Percentiles rank a stretch among this genome's conserved stretches.
Conservation (phyloP, 2,888 invertebrate genomes). For the Hermaeophaga mercurialis region DNA sequence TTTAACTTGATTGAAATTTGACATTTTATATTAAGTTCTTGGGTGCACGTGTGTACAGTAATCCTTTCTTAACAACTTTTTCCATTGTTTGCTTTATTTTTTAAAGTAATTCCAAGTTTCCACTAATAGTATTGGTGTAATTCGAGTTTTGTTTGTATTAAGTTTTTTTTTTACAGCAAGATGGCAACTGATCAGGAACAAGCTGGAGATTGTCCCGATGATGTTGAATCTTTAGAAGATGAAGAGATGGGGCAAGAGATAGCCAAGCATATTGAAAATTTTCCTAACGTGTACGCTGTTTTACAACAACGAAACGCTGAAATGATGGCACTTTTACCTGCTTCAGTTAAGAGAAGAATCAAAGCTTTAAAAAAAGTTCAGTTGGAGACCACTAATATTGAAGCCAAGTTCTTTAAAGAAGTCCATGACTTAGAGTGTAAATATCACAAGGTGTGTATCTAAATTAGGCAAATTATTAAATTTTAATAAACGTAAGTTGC, state of each 20-base stretch:
- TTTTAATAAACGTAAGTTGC: neutral
- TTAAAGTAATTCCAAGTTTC: neutral
- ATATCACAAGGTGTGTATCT: constrained; percentile 69
- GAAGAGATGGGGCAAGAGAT: constrained; percentile 57
- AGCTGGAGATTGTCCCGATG: constrained; percentile 68
- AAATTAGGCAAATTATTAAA: neutral
- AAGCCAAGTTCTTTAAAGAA: constrained; percentile 92
- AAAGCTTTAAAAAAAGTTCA: constrained; percentile 87
- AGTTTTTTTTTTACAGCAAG: constrained; percentile 43
- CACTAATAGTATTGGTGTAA: neutral
- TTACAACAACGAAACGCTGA: constrained; percentile 66
- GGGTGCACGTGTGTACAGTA: constrained; percentile 35
- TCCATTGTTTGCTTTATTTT: neutral
- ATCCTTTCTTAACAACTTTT: constrained; percentile 5
- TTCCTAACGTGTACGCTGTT: constrained; percentile 65
- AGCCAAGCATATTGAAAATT: constrained; percentile 50
- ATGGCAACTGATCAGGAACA: constrained; percentile 70
- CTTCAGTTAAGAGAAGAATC: constrained; percentile 78
- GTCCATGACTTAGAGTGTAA: constrained; percentile 92
- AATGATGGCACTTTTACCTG: constrained; percentile 69
- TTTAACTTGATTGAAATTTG: constrained; percentile 33
- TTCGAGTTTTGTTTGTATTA: neutral
- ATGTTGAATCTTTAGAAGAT: constrained; percentile 71
- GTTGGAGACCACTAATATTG: constrained; percentile 81
- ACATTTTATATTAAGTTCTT: constrained; percentile 32